Conservation (phyloP, 2,113 vertebrate species). For the Caretta caretta region DNA sequence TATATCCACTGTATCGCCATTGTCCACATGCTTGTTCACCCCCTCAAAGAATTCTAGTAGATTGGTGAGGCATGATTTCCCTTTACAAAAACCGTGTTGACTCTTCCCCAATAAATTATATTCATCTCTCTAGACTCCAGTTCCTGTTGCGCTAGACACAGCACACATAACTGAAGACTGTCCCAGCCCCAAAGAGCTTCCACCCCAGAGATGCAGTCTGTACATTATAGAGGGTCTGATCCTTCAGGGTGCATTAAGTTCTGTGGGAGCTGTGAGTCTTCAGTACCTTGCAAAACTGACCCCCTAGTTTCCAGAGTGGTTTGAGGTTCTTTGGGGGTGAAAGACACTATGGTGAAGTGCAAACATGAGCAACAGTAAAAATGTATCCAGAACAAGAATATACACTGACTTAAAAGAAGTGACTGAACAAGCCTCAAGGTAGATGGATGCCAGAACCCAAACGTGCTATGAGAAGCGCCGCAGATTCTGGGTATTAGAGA, state of each 20-base stretch:
- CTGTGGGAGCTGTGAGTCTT: neutral
- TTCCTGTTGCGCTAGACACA: too few relatives aligned
- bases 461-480: neutral
- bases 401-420: neutral
- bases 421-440: neutral
- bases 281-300: neutral
- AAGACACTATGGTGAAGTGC: neutral
- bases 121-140: too few relatives aligned
- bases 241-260: neutral
- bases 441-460: neutral
- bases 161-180: too few relatives aligned
- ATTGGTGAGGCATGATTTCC: too few relatives aligned
- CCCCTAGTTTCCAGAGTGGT: neutral
- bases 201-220: rapidly evolving
- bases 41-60: too few relatives aligned
- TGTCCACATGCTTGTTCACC: too few relatives aligned
- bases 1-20: too few relatives aligned
- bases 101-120: too few relatives aligned
- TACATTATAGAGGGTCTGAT: neutral
- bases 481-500: neutral
- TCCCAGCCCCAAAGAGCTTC: too few relatives aligned
- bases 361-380: neutral
- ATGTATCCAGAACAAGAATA: neutral
- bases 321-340: neutral
- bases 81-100: too few relatives aligned